Conservation (phyloP, 2,888 invertebrate species). For the Hermaeophaga mercurialis region DNA sequence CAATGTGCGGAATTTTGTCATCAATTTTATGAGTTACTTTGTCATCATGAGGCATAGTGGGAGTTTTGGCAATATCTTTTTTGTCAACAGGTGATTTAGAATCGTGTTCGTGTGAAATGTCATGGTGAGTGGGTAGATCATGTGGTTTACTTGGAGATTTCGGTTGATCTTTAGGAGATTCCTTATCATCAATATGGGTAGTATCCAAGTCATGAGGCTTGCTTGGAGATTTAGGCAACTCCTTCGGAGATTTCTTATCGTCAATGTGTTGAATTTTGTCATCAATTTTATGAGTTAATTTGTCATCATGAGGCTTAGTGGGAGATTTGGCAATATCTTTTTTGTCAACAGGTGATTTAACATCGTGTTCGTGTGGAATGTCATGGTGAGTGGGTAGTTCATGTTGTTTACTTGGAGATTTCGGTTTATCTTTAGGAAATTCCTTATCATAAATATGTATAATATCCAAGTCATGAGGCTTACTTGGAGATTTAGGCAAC, state of each 20-base stretch:
- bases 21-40: not conserved
- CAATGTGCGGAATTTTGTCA: not conserved
- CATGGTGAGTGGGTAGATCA: not conserved
- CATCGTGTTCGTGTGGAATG: not conserved
- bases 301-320: not conserved
- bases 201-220: not conserved
- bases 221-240: not conserved
- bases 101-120: not conserved
- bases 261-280: too few relatives aligned
- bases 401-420: not conserved
- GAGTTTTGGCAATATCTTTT: not conserved
- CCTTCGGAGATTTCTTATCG: not conserved
- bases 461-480: not conserved
- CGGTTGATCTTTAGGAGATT: not conserved
- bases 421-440: not conserved
- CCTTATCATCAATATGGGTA: not conserved
- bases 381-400: not conserved
- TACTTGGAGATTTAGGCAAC: conserved; percentile 1
- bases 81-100: not conserved
- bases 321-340: not conserved
- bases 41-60: not conserved
- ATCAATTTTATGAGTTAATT: not conserved
- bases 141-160: conserved; percentile 1
- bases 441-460: not conserved
- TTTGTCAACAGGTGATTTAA: not conserved